Conservation (phyloP, 2,797 vertebrate species). For the Mormyrus hasselquistii region DNA sequence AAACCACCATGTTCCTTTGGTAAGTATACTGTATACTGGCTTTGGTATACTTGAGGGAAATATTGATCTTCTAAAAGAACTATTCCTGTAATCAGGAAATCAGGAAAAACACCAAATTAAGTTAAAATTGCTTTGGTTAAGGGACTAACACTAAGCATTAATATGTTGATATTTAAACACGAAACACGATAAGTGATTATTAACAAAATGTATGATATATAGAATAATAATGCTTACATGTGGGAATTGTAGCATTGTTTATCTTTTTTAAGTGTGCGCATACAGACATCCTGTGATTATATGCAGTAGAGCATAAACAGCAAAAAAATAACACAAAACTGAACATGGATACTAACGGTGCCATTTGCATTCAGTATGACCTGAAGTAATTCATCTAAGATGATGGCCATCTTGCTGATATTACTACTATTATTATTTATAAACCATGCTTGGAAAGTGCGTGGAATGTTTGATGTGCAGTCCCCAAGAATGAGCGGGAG, state of each 20-base stretch:
- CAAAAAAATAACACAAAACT: not conserved
- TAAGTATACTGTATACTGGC: not conserved
- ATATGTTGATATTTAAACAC: not conserved
- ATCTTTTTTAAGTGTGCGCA: not conserved
- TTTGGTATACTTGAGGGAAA: not conserved
- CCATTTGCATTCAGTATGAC: not conserved
- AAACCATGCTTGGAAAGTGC: not conserved
- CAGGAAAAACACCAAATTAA: not conserved
- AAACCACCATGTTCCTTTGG: not conserved
- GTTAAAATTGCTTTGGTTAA: not conserved
- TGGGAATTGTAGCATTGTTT: not conserved
- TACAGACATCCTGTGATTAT: not conserved
- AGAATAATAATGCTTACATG: not conserved
- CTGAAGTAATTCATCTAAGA: not conserved
- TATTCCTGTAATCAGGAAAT: not conserved
- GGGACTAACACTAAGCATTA: not conserved
- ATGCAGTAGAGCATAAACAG: not conserved
- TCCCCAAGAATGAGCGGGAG: not conserved
- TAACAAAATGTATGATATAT: not conserved
- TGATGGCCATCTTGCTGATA: not conserved
- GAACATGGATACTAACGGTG: not conserved
- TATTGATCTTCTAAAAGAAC: not conserved
- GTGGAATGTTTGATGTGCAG: not conserved
- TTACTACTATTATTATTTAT: not conserved
- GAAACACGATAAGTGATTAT: not conserved